Base-by-base conservation (phyloP, 2,113 vertebrate species). In the Oncorhynchus keta region DNA sequence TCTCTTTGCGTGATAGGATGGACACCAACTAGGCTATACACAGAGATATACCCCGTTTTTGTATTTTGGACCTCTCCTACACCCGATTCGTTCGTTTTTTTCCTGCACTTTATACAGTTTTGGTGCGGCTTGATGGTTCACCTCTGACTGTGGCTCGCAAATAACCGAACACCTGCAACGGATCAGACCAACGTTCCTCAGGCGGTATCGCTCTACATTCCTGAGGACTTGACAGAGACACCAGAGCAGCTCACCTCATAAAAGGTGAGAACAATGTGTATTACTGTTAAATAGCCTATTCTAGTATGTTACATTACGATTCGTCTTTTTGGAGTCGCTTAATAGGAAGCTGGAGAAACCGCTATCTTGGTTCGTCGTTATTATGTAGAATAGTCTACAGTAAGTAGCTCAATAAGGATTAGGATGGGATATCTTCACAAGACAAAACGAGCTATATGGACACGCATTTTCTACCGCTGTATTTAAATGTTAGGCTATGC, bases 151-250 rank as follows among this genome's bases (percentile, higher is more conserved):
- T 79, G 76, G 76, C 80, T 78, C n/a, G 68, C 59, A 67, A 71
- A 20, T 67, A 71, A 28, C 62, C 69, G 69, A 74, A 72, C 89
- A 86, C 84, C 87, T 90, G 89, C 84, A 74, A 80, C 72, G 73
- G 72, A 66, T 81, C 64, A 70, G 35, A 86, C 64, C 77, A 72
- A 66, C 77, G 80, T 82, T 86, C 76, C 78, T 59, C 24, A 79
- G 86, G 86, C 88, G 81, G 68, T 84, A 72, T 80, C 84, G 68
- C 85, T 83, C 83, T 45, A 77, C 89, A 88, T 90, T 89, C 91
- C 91, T 85, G 64, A 64, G 84, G 88, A 87, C 85, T 49, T 83
- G 83, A 11, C n/a, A 24, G 64, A 20, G 26, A 49, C 76, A 74
- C 49, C 72, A 62, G 59, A 28, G 76, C 35, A 24, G 65, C 59